phyloP scores from a whole-genome alignment of 1,140 invertebrate species.

The Nephila pilipes region DNA sequence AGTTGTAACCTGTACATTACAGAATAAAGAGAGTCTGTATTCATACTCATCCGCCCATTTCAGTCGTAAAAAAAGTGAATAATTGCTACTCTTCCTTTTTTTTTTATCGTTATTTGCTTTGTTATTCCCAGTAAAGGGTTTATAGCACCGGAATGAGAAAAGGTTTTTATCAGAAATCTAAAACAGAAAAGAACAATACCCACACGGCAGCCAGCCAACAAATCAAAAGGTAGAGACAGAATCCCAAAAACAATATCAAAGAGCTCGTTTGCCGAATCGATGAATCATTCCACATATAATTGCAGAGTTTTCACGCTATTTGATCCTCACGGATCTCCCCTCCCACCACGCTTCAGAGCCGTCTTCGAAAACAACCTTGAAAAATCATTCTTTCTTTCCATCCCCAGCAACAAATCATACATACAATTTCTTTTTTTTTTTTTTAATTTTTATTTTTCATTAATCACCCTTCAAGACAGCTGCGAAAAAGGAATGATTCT shows the following conservation, averaged over 20 bases:
- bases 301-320: conserved; percentile 16
- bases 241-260: conserved; percentile 9
- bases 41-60: neutral
- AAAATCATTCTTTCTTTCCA: conserved; percentile 1
- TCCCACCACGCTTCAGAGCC: neutral
- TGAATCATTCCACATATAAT: conserved; percentile 11
- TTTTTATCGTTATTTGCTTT: neutral
- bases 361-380: conserved; percentile 15
- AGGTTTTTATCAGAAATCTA: neutral
- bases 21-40: neutral
- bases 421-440: neutral
- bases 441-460: neutral
- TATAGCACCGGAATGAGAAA: neutral
- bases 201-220: neutral
- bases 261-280: neutral
- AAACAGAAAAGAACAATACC: neutral
- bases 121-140: neutral
- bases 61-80: neutral
- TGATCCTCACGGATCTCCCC: neutral
- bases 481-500: conserved; percentile 51
- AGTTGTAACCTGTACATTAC: no score
- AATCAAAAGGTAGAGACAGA: neutral
- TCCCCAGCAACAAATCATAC: neutral
- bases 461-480: conserved; percentile 36
- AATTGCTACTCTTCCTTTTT: neutral